Evolutionary conservation across 1,140 invertebrate species (phyloP), one percentile per base, ranked within the genome.

Genomic region (Luehdorfia chinensis): DNA sequence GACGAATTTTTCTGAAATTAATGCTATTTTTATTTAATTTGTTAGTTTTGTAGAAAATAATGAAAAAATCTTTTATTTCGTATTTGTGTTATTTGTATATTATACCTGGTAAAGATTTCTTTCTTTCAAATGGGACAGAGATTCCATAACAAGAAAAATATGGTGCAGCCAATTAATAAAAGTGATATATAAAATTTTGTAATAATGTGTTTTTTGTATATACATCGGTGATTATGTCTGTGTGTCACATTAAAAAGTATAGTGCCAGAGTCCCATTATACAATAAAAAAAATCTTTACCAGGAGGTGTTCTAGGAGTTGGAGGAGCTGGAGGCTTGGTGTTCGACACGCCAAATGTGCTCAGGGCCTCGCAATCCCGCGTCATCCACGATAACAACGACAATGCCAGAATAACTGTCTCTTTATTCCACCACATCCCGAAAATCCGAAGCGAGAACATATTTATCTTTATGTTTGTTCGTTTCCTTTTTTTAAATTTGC

Each of bases 261-360:
- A 45, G 51, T 59, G 54, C 55, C 23, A 15, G 47, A 44, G 67
- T 72, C 68, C 68, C 68, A 72, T 72, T 68, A 64, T 57, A 63
- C 8, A 16, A 9, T 59, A 54, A 58, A 55, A 66, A 69, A 61
- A 79, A 79, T 50, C 36, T 54, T 88, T 83, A 91, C 88, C 87
- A 55, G 89, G 88, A 21, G 90, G 87, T 15, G 89, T 81, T 6
- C 90, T 86, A 32, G 87, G 84, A 32, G 84, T 56, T 0, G 64
- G 45, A 1, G 62, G 37, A 41, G 28, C 34, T n/a, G 83, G 69
- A 9, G 89, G 88, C 31, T 74, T 75, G 2, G 78, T 71, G 50
- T 89, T 91, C 9, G 89, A 90, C 63, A 92, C 92, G 11, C 91
- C 91, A 62, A 92, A 92, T 41, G 91, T 91, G 18, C 90, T 92